Evolutionary conservation across 1,140 invertebrate genomes (phyloP).

Genomic region (Megalopta genalis): DNA sequence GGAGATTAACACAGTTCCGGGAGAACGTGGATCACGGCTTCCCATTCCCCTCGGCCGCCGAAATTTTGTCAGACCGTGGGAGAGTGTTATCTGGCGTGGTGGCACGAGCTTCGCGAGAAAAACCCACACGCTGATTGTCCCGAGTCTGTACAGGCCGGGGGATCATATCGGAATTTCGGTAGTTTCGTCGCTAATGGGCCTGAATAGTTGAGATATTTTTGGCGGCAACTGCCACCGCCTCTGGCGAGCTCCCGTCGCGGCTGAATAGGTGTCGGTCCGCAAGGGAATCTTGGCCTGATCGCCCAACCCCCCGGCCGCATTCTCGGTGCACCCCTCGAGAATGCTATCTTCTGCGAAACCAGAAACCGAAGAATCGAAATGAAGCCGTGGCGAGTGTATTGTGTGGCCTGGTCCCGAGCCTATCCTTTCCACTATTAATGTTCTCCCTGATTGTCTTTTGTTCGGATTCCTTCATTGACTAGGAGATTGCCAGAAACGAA

Average conservation of each 20-base stretch:
- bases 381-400: slow-evolving; percentile 41
- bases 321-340: slow-evolving; percentile 58
- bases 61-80: slow-evolving; percentile 3
- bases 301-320: slow-evolving; percentile 42
- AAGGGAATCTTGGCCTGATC: slow-evolving; percentile 34
- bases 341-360: slow-evolving; percentile 54
- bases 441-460: neutral
- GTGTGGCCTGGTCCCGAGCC: neutral
- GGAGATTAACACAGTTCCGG: neutral
- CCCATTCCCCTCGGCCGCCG: neutral
- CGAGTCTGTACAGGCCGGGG: slow-evolving; percentile 2
- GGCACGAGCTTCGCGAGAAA: slow-evolving; percentile 55
- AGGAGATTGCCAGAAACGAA: too few relatives aligned
- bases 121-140: slow-evolving; percentile 65
- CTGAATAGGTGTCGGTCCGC: slow-evolving; percentile 46
- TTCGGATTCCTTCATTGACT: neutral
- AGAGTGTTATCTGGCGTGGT: slow-evolving; percentile 2
- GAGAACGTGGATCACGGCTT: neutral
- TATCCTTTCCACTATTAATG: slow-evolving; percentile 21
- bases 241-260: neutral
- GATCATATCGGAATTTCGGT: slow-evolving; percentile 13
- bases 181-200: slow-evolving; percentile 62
- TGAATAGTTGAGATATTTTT: slow-evolving; percentile 77
- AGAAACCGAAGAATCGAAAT: slow-evolving; percentile 54
- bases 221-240: slow-evolving; percentile 42